phyloP scores from a whole-genome alignment of 2,797 vertebrate species.

The Eidolon dupreanum region DNA sequence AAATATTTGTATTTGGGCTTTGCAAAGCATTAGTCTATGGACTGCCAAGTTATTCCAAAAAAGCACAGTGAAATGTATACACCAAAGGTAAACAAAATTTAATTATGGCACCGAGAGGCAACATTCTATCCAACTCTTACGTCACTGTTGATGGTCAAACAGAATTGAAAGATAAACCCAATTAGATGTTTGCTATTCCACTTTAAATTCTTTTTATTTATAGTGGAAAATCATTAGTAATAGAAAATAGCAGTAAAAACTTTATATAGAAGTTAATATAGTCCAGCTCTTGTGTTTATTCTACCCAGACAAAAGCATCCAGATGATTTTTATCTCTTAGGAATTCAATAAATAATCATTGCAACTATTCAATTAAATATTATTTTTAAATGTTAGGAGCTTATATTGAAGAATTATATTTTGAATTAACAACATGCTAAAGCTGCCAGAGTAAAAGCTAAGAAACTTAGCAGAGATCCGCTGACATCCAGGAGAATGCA shows the following conservation, averaged over 20 bases:
- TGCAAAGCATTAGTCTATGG: constrained; percentile 68
- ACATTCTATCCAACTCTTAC: constrained; percentile 63
- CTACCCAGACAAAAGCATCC: constrained; percentile 34
- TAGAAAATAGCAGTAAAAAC: constrained; percentile 74
- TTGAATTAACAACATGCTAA: constrained; percentile 31
- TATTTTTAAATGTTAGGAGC: constrained; percentile 6
- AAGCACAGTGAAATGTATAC: constrained; percentile 19
- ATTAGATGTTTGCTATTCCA: constrained; percentile 57
- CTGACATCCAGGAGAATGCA: not conserved
- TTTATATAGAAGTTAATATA: constrained; percentile 72
- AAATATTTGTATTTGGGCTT: constrained; percentile 53
- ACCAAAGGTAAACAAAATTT: constrained; percentile 10
- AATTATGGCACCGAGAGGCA: constrained; percentile 23
- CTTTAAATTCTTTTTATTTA: constrained; percentile 47
- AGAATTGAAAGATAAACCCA: constrained; percentile 66
- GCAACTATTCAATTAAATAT: not conserved
- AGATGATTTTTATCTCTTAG: constrained; percentile 65
- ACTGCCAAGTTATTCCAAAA: constrained; percentile 18
- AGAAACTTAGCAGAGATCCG: not conserved
- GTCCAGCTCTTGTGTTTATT: constrained; percentile 87
- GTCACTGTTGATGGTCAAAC: constrained; percentile 58
- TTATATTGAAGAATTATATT: constrained; percentile 40
- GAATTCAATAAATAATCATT: constrained; percentile 56
- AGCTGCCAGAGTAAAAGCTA: not conserved
- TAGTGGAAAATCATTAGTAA: constrained; percentile 42